Conservation (phyloP, 2,797 vertebrate genomes). For the Fringilla coelebs region DNA sequence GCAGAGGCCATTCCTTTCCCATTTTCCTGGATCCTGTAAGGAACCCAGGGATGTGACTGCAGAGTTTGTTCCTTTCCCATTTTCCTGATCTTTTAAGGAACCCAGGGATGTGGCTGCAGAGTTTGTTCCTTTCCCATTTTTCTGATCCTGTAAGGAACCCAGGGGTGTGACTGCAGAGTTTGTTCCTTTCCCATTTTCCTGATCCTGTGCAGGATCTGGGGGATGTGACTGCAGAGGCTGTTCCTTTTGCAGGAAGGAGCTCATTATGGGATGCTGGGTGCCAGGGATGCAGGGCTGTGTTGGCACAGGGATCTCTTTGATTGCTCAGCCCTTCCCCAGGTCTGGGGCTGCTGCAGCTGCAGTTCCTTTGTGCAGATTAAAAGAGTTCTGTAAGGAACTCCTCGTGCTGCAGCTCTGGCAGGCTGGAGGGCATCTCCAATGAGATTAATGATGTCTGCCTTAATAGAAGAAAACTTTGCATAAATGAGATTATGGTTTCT, state of each 20-base stretch:
- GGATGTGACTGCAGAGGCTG: not conserved
- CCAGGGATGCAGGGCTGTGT: slow-evolving; percentile 11
- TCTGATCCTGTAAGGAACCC: too few species aligned
- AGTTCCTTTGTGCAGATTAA: slow-evolving; percentile 73
- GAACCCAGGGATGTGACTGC: not conserved
- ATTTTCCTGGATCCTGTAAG: not conserved
- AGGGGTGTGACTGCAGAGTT: too few species aligned
- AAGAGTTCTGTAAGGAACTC: slow-evolving; percentile 64
- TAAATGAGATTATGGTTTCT: slow-evolving; percentile 73
- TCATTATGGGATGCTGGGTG: slow-evolving; percentile 55
- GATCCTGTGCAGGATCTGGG: too few species aligned
- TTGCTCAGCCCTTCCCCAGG: slow-evolving; percentile 65
- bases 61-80: not conserved
- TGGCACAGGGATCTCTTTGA: slow-evolving; percentile 68
- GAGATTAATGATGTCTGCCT: slow-evolving; percentile 77
- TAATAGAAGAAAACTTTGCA: slow-evolving; percentile 71
- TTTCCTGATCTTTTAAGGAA: too few species aligned
- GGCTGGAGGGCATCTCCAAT: slow-evolving; percentile 73
- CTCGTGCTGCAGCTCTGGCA: slow-evolving; percentile 55
- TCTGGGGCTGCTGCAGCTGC: slow-evolving; percentile 69
- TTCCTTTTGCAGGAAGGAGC: slow-evolving; percentile 12
- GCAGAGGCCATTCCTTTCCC: accelerated
- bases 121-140: too few species aligned
- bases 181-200: too few species aligned
- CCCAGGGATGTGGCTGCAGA: too few species aligned